Evolutionary conservation across 2,113 vertebrate species (phyloP), one percentile per base, ranked within the genome.

Genomic region (Vulpes lagopus): DNA sequence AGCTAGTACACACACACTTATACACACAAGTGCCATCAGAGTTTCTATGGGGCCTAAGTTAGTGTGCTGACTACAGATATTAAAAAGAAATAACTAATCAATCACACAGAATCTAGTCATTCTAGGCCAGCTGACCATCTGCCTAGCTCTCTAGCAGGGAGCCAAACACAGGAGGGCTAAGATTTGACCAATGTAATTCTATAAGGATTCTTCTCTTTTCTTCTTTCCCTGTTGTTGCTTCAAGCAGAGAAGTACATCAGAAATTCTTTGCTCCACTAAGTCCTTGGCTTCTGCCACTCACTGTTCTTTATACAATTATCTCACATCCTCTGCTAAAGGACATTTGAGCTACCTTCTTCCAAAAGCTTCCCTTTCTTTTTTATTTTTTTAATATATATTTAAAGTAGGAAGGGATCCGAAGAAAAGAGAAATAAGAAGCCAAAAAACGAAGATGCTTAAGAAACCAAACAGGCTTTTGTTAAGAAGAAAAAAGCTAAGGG

Each of bases 391-490:
- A 23, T 67, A 51, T 49, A 43, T 80, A 73, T 55, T 60, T 89
- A 17, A 89, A 95, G 25, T 82, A 84, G 74, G 94, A 84, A 76
- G 25, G 1, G 10, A 88, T 88, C 92, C 74, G n/a, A 95, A 81
- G 92, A 83, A 96, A 92, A 85, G 23, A 81, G 30, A 53, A 89
- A 51, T 91, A 84, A 89, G n/a, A 32, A 83, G 35, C 2, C 49
- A 90, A 62, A 89, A 62, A 8, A 8, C 65, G 86, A 86, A 92
- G 8, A 92, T 67, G 23, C 49, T 89, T 89, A 85, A 38, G 35
- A 87, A 83, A 64, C 7, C 49, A 97, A 85, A 8, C 32, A 85
- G 25, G 3, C 5, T 86, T 16, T 55, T 89, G 1, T 59, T 83
- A 71, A 25, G 11, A 94, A 65, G 51, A 96, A 80, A 94, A 87